Conservation (phyloP, 2,113 vertebrate genomes). For the Phalacrocorax carbo region DNA sequence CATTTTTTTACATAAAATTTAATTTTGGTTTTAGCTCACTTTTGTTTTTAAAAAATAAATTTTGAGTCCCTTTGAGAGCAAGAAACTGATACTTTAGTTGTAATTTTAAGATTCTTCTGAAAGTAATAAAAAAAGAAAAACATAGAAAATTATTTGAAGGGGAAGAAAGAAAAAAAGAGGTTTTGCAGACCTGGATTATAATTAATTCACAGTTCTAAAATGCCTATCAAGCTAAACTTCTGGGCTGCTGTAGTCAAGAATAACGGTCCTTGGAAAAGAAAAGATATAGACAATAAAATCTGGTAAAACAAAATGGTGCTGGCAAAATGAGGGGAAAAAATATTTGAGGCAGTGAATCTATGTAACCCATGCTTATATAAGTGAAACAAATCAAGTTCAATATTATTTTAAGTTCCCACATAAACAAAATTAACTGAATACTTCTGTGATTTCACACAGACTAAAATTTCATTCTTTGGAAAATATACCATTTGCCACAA, state of each 20-base stretch:
- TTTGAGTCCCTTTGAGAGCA: background rate
- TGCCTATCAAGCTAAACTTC: background rate
- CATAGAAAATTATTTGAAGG: background rate
- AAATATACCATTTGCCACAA: background rate
- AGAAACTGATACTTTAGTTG: background rate
- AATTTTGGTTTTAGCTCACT: background rate
- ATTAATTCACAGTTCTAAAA: background rate
- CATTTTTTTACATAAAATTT: background rate
- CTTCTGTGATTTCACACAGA: background rate
- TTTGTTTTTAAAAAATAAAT: background rate
- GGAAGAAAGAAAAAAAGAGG: background rate
- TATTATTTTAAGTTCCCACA: background rate
- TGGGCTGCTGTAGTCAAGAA: background rate
- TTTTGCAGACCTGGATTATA: background rate
- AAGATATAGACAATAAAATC: background rate
- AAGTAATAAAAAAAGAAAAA: background rate
- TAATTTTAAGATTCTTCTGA: background rate
- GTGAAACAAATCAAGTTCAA: background rate
- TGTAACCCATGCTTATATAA: background rate
- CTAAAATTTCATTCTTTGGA: background rate
- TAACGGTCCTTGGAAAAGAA: background rate
- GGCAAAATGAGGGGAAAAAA: background rate
- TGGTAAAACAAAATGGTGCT: background rate
- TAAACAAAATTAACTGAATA: background rate
- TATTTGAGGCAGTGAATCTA: background rate